Evolutionary conservation across 1,140 invertebrate genomes (phyloP), one percentile per base, ranked within the genome.

Genomic region (Rhagoletis zephyria): DNA sequence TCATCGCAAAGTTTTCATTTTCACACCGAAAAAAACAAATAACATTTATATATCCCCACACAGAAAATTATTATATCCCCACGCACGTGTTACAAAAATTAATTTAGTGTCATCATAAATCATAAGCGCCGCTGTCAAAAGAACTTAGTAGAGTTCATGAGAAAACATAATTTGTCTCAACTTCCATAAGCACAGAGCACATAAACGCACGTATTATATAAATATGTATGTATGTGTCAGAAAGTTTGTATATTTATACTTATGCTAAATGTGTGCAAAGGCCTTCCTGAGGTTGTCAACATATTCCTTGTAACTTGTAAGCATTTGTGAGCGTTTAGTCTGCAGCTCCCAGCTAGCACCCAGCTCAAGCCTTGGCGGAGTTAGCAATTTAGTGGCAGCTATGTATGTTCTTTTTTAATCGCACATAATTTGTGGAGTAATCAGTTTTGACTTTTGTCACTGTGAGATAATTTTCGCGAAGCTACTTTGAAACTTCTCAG

Each of bases 31-130:
- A 19, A n/a, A 63, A 63, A 4, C 4, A 5, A 64, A 64, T 1
- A 64, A 64, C 61, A 64, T 5, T 5, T n/a, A 64, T 0, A 64
- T 14, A 30, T 3, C 30, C 30, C 9, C 0, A 19, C 0, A 63
- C 40, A 4, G 40, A 40, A 67, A 67, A 30, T 6, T 67, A 67
- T 67, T n/a, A 5, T 2, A 1, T 67, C 30, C 9, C 9, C n/a
- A 60, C 12, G 12, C 12, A 67, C 10, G 40, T 9, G 64, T 67
- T 12, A 60, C 59, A 60, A 60, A 60, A 42, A 67, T 14, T 67
- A 67, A 67, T 67, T 67, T 67, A 12, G 30, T 30, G 40, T 67
- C 40, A 42, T 67, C 65, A 42, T 42, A 67, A 67, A 67, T 67
- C 65, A 40, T 67, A 42, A 67, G 30, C 40, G 9, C 30, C 42